Evolutionary conservation across 2,888 invertebrate species (phyloP).

Genomic region (Ctena decussata): DNA sequence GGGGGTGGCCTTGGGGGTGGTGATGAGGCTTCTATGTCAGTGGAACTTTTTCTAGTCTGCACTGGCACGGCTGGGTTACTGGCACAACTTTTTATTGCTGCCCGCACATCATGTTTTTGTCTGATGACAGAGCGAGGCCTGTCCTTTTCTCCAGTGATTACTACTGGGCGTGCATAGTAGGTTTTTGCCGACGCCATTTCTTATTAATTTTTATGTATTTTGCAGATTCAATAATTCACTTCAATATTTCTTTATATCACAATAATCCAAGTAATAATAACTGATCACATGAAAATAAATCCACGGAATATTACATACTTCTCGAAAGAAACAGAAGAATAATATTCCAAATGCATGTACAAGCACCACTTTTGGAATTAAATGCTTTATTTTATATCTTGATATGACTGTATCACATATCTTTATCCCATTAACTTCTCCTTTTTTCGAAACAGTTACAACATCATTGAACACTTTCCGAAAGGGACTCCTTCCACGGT

Average conservation of each 20-base stretch:
- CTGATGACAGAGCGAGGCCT: background rate
- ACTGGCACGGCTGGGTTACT: background rate
- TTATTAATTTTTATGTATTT: too few species aligned
- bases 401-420: background rate
- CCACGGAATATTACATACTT: background rate
- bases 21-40: conserved; percentile 29
- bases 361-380: background rate
- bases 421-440: too few species aligned
- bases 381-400: background rate
- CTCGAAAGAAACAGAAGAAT: background rate
- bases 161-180: conserved; percentile 57
- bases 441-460: background rate
- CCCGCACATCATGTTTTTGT: background rate
- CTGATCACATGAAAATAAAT: background rate
- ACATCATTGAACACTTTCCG: background rate
- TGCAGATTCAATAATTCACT: too few species aligned
- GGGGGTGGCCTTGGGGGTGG: conserved; percentile 64
- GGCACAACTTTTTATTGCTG: background rate
- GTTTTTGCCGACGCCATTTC: conserved; percentile 32
- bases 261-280: too few species aligned
- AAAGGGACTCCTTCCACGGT: conserved; percentile 13
- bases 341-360: background rate
- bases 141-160: conserved; percentile 11
- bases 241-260: background rate
- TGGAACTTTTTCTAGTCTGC: background rate